phyloP scores from a whole-genome alignment of 2,797 vertebrate species.

The Pangasius djambal region DNA sequence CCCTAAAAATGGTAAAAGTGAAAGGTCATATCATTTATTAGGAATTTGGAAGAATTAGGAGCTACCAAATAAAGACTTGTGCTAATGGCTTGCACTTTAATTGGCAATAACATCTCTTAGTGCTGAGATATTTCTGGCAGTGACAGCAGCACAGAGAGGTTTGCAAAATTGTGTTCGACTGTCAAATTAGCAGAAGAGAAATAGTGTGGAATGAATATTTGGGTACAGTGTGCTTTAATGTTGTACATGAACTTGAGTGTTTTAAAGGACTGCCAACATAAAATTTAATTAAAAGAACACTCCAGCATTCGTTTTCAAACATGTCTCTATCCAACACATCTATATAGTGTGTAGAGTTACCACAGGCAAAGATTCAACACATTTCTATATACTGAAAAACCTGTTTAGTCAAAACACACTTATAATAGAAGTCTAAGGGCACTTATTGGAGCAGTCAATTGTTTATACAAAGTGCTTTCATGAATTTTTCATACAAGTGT shows the following conservation, averaged over 20 bases:
- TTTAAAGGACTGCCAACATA: neutral
- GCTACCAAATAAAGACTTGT: neutral
- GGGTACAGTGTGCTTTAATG: neutral
- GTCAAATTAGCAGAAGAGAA: conserved; percentile 20
- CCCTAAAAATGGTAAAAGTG: conserved; percentile 69
- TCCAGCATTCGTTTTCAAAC: neutral
- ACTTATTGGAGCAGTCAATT: neutral
- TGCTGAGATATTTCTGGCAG: conserved; percentile 4
- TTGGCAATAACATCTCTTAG: conserved; percentile 1
- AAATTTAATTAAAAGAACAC: conserved; percentile 19
- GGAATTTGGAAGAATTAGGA: neutral
- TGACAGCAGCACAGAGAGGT: neutral
- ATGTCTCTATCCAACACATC: neutral
- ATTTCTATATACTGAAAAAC: neutral
- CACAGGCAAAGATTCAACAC: neutral
- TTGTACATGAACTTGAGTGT: neutral
- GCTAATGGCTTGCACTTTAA: neutral
- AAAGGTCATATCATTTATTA: conserved; percentile 8
- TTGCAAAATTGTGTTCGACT: conserved; percentile 10
- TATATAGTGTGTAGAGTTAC: neutral
- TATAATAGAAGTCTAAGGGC: neutral
- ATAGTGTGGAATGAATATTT: conserved; percentile 10
- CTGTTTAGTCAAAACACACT: neutral
- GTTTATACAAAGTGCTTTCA: conserved; percentile 17
- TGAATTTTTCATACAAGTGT: neutral